phyloP scores from a whole-genome alignment of 2,797 vertebrate genomes.

The Nyctibius grandis region DNA sequence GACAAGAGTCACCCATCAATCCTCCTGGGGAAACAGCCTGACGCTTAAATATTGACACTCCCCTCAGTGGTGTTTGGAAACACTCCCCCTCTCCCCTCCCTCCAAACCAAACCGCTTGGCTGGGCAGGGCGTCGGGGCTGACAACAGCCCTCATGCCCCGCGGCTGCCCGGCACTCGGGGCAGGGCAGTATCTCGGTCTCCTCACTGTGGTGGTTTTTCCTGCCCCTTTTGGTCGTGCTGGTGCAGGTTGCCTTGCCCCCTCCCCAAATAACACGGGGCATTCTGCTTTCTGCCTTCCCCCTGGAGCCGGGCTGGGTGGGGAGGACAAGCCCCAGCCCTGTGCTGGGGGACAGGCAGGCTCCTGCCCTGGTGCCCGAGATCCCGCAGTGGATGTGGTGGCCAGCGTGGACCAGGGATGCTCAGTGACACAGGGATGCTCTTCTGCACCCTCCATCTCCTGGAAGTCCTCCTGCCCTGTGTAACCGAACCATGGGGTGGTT shows the following conservation, averaged over 20 bases:
- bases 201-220: background rate
- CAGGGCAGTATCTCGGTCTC: background rate
- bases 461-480: no score
- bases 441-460: background rate
- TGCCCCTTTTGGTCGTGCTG: background rate
- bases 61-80: background rate
- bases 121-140: background rate
- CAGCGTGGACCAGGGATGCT: background rate
- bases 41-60: background rate
- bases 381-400: background rate
- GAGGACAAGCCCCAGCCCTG: background rate
- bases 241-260: background rate
- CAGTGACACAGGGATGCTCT: no score
- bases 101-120: background rate
- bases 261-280: background rate
- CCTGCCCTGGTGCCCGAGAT: background rate
- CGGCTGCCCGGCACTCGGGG: background rate
- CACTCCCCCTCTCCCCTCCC: background rate
- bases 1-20: accelerated
- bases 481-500: accelerated
- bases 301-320: background rate
- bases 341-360: background rate
- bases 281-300: background rate
- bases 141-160: background rate
- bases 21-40: background rate